A percentile compares a stretch with the other conserved stretches of the same genome.
Conservation (phyloP, 2,888 invertebrate species). For the Tachystola acroxantha region DNA sequence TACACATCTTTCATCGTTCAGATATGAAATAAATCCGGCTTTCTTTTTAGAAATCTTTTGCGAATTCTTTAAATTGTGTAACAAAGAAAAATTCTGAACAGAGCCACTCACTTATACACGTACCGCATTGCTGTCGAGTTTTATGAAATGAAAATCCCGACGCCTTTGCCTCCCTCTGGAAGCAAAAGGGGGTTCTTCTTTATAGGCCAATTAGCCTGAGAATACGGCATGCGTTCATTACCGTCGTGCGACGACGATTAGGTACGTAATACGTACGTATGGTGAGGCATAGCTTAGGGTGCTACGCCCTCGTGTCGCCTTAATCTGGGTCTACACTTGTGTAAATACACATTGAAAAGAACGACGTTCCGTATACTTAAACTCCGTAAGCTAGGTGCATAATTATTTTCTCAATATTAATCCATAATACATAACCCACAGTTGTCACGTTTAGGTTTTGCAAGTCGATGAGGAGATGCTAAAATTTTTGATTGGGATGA, state of each 20-base stretch:
- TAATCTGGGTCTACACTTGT: constrained; percentile 13
- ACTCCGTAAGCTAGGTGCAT: too few species aligned
- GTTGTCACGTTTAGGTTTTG: too few species aligned
- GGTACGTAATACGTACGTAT: constrained; percentile 20
- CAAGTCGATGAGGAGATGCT: too few species aligned
- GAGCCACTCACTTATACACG: constrained; percentile 15
- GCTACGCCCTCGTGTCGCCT: constrained; percentile 8
- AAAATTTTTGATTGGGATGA: too few species aligned
- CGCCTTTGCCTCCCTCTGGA: constrained; percentile 25
- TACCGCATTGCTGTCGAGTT: constrained; percentile 18
- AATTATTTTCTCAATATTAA: too few species aligned
- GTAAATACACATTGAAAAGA: background rate
- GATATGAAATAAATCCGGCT: background rate
- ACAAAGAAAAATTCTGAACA: constrained; percentile 18
- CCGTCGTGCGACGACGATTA: constrained; percentile 35
- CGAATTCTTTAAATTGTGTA: background rate
- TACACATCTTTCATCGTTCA: too few species aligned
- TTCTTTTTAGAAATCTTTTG: background rate
- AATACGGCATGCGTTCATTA: constrained; percentile 52
- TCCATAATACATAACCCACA: too few species aligned
- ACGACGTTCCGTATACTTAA: background rate
- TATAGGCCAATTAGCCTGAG: constrained; percentile 55
- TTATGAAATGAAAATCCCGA: constrained; percentile 39
- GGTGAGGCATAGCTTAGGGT: constrained; percentile 1
- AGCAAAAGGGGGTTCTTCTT: constrained; percentile 38